Percentiles rank a stretch among this genome's conserved stretches.
Evolutionary conservation across 2,797 vertebrate species (phyloP).

Genomic region (Helicolenus hilgendorfi): DNA sequence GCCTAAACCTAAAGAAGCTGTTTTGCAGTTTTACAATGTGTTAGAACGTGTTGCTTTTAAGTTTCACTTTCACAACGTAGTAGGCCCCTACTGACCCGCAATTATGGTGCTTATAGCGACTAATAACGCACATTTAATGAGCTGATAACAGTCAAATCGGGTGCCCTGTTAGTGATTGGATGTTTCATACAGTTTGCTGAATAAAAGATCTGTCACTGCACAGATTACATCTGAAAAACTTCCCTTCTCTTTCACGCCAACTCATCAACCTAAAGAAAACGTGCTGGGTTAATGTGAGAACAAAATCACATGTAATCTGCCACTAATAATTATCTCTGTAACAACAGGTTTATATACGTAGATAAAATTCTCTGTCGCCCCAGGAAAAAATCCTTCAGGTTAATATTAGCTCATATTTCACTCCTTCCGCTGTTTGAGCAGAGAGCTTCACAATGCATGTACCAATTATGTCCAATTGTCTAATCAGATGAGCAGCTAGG

Average conservation of each 20-base stretch:
- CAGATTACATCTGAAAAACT: not conserved
- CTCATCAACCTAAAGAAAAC: not conserved
- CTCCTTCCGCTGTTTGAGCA: not conserved
- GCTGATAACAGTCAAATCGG: not conserved
- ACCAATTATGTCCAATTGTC: constrained; percentile 11
- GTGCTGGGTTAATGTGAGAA: not conserved
- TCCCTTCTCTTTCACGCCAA: not conserved
- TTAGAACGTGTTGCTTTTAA: no score
- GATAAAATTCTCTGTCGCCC: not conserved
- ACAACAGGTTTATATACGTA: no score
- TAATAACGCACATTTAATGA: not conserved
- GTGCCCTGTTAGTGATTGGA: not conserved
- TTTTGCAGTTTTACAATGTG: no score
- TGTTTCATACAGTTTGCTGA: not conserved
- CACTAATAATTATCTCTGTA: not conserved
- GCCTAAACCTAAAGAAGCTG: no score
- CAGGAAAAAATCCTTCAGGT: not conserved
- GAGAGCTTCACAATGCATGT: not conserved
- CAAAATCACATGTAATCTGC: not conserved
- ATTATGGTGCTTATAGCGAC: no score
- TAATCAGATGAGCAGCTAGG: constrained; percentile 42
- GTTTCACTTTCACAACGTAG: no score
- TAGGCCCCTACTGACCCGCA: no score
- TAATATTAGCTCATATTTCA: not conserved
- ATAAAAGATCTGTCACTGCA: not conserved